phyloP scores from a whole-genome alignment of 1,140 invertebrate species.

The Drosophila dunni region DNA sequence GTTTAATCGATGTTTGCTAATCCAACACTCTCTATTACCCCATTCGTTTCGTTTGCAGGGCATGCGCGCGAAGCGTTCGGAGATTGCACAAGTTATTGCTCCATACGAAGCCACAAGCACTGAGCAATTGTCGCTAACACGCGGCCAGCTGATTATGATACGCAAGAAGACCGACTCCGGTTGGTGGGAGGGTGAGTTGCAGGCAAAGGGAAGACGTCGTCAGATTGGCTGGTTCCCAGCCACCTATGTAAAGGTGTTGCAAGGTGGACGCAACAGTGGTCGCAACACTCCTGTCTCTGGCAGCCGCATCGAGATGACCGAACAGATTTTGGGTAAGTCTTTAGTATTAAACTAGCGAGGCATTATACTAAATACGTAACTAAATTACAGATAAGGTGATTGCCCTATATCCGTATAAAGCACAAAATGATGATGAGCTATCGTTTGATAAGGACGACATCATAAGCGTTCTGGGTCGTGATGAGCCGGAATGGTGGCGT shows the following conservation, averaged over 20 bases:
- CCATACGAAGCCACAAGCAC: constrained; percentile 94
- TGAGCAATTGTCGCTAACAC: constrained; percentile 94
- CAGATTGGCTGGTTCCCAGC: constrained; percentile 99
- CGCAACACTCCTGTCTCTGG: constrained; percentile 89
- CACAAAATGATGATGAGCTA: constrained; percentile 97
- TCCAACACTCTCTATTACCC: neutral
- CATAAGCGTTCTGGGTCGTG: constrained; percentile 95
- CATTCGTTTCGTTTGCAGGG: constrained; percentile 56
- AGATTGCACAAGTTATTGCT: constrained; percentile 95
- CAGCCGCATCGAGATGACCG: constrained; percentile 85
- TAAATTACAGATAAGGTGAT: constrained; percentile 92
- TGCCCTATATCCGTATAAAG: constrained; percentile 95
- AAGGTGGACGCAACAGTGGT: constrained; percentile 88
- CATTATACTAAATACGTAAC: neutral
- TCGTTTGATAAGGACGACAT: constrained; percentile 97
- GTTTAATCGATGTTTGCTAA: constrained; percentile 9
- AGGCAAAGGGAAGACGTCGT: constrained; percentile 97
- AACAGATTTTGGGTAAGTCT: constrained; percentile 85
- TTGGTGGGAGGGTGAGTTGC: constrained; percentile 99
- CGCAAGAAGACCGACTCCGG: constrained; percentile 97
- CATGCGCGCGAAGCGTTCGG: constrained; percentile 90
- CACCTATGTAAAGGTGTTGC: constrained; percentile 95
- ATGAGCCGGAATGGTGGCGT: constrained; percentile 98
- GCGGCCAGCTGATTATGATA: constrained; percentile 98
- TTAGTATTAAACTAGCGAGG: neutral